Percentiles rank a stretch among this genome's conserved stretches.
These are phyloP conservation scores for Drosophila nr. fundita DNA, from an alignment of 2,888 invertebrate species.

Conservation along the genomic window DNA sequence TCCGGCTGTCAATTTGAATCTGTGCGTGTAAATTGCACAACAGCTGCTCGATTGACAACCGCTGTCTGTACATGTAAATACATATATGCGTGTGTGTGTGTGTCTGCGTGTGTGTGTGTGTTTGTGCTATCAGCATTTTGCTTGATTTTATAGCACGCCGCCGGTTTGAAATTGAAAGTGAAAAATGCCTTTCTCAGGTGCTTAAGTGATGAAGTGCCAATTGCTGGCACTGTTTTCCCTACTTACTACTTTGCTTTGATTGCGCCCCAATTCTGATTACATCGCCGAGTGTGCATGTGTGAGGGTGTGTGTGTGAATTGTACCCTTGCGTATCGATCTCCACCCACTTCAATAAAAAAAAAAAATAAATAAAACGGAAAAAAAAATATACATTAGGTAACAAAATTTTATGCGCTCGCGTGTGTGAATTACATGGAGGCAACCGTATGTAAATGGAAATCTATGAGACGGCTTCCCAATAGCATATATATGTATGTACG, in stretches of 20 bases:
- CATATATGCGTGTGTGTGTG: slow-evolving; percentile 14
- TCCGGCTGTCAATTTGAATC: slow-evolving; percentile 72
- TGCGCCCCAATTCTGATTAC: slow-evolving; percentile 53
- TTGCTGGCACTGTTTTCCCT: slow-evolving; percentile 45
- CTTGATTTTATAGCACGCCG: slow-evolving; percentile 73
- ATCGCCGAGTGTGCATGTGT: not conserved
- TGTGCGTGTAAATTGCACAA: slow-evolving; percentile 78
- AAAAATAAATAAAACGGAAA: slow-evolving; percentile 17
- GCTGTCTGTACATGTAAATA: slow-evolving; percentile 8
- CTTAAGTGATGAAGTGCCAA: slow-evolving; percentile 80
- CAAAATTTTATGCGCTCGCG: slow-evolving; percentile 69
- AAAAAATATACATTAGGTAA: slow-evolving; percentile 45
- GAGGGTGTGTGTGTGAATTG: slow-evolving; percentile 5
- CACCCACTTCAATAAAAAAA: slow-evolving; percentile 12
- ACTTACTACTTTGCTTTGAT: slow-evolving; percentile 60
- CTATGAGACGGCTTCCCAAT: slow-evolving; percentile 37
- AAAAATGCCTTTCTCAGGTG: slow-evolving; percentile 79
- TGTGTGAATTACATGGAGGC: slow-evolving; percentile 60
- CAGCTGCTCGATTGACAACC: slow-evolving; percentile 76
- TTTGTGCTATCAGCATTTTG: slow-evolving; percentile 64
- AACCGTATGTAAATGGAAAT: slow-evolving; percentile 51
- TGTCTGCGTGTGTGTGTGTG: slow-evolving; percentile 16
- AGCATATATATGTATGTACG: slow-evolving; percentile 13
- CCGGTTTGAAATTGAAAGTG: slow-evolving; percentile 77
- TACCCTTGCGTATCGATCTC: slow-evolving; percentile 65